Evolutionary conservation across 2,888 invertebrate species (phyloP), one percentile per base, ranked within the genome.

Genomic region (Caradrina clavipalpis): DNA sequence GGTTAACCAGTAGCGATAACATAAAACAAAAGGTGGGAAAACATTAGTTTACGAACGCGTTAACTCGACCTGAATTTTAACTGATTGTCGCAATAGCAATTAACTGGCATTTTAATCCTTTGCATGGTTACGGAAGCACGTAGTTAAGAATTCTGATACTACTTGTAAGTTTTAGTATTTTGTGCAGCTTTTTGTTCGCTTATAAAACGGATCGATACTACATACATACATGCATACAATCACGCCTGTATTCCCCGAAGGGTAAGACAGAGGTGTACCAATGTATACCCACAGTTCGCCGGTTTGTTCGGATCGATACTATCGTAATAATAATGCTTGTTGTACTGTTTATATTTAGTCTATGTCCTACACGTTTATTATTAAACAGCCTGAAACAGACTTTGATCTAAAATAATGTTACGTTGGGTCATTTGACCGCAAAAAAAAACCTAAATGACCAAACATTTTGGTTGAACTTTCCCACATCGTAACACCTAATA

Each of bases 41-140:
- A 70, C 64, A 64, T 69, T 59, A 67, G 49, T 75, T 67, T 42
- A 80, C 68, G 59, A 68, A 76, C 64, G 60, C 58, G 72, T 71
- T 65, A 72, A 80, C 57, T 42, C 70, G 81, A 65, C 85, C 83
- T 77, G 59, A 71, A 82, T 82, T 76, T 79, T 72, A 82, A 80
- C 65, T 45, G 67, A 68, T 65, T 76, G 68, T 76, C 69, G 67
- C 65, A 72, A 81, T 51, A 63, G 69, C 62, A 80, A 82, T 80
- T 73, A 82, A 64, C 63, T 64, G 68, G 69, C 15, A 54, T 58
- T 63, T 63, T 82, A 82, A 85, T 77, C 71, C 64, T 60, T 61
- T 54, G 53, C 73, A 75, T 73, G 60, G 74, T 60, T 66, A 63
- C 74, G 69, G 77, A 80, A 68, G 78, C 82, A 74, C 72, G 72